These are phyloP conservation scores for Pangasius larnaudii DNA, from an alignment of 2,797 vertebrate species.

Conservation along the genomic window DNA sequence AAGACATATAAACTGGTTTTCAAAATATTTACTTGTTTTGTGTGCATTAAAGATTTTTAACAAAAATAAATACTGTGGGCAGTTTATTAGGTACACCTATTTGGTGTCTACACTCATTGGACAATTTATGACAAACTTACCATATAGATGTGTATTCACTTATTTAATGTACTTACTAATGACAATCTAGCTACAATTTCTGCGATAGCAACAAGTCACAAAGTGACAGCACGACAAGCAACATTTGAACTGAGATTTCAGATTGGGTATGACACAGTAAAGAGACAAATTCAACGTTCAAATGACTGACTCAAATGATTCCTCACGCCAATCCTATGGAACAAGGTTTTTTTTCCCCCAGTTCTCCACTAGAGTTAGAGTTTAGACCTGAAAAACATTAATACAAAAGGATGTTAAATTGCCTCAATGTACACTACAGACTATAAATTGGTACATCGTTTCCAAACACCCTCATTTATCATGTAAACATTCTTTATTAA, in stretches of 20 bases:
- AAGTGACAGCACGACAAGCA: not conserved
- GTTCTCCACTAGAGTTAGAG: not conserved
- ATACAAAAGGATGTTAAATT: not conserved
- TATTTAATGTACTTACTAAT: not conserved
- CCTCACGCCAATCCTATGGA: not conserved
- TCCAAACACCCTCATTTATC: not conserved
- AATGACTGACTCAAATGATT: not conserved
- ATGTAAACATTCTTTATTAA: not conserved
- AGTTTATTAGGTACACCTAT: not conserved
- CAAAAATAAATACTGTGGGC: not conserved
- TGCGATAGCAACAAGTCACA: not conserved
- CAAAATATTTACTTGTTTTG: slow-evolving; percentile 53
- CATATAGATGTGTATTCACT: too few relatives aligned
- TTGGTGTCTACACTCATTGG: not conserved
- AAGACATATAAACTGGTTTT: slow-evolving; percentile 42
- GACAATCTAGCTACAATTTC: not conserved
- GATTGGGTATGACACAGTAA: not conserved
- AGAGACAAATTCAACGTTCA: not conserved
- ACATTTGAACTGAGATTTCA: not conserved
- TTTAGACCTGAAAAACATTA: not conserved
- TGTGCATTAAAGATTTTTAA: slow-evolving; percentile 6
- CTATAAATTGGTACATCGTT: not conserved
- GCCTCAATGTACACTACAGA: not conserved
- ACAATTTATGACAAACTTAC: not conserved
- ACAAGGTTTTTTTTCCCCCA: not conserved